Evolutionary conservation across 2,113 vertebrate species (phyloP).

Genomic region (Climacteris rufus): DNA sequence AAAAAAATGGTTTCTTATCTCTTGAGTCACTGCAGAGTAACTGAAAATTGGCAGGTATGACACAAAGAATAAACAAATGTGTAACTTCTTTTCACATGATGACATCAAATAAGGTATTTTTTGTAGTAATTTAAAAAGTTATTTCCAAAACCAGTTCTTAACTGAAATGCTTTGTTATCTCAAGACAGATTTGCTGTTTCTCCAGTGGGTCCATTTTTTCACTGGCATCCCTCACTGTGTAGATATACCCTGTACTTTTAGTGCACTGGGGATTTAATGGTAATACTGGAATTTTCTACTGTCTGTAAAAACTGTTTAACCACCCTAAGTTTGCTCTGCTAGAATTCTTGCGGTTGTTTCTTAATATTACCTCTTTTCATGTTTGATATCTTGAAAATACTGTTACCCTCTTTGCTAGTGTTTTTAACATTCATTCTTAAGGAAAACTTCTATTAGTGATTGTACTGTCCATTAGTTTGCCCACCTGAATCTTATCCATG

Average conservation of each 20-base stretch:
- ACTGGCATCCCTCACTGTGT: neutral
- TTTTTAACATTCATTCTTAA: neutral
- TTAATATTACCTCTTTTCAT: neutral
- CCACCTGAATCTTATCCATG: neutral
- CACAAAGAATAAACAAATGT: neutral
- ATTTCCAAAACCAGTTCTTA: neutral
- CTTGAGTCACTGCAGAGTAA: neutral
- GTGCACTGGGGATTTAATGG: neutral
- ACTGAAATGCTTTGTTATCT: neutral
- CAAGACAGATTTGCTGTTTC: neutral
- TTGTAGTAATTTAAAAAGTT: neutral
- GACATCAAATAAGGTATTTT: neutral
- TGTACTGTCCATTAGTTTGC: neutral
- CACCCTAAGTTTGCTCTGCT: neutral
- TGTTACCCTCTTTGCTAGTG: neutral
- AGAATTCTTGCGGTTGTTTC: neutral
- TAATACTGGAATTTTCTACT: neutral
- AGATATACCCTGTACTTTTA: neutral
- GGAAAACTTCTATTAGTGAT: neutral
- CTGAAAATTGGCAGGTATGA: neutral
- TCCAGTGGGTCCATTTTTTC: neutral
- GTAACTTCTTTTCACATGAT: neutral
- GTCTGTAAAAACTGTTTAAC: neutral
- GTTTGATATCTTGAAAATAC: neutral
- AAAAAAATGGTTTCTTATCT: neutral